These are phyloP conservation scores for Enteromius viviparus DNA, from an alignment of 2,797 vertebrate species.

Conservation along the genomic window DNA sequence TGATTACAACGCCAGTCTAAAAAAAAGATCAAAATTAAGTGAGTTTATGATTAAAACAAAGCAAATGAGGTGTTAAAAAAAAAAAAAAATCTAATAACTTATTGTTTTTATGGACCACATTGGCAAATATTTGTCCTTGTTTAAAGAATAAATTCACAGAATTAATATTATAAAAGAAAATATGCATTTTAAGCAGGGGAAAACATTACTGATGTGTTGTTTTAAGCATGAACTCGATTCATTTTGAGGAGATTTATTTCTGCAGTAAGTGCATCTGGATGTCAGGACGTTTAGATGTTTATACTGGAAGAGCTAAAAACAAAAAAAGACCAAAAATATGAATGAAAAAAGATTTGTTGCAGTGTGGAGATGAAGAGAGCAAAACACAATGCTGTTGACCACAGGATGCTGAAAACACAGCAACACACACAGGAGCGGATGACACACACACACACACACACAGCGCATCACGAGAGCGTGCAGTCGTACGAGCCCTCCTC, in stretches of 20 bases:
- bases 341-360: neutral
- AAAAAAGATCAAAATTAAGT: neutral
- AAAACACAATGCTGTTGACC: neutral
- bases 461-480: conserved; percentile 83
- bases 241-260: neutral
- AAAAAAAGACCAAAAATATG: neutral
- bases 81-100: too few relatives aligned
- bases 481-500: conserved; percentile 93
- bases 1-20: too few relatives aligned
- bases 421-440: neutral
- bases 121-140: neutral
- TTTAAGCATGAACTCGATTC: neutral
- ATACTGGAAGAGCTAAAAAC: neutral
- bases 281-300: neutral
- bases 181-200: too few relatives aligned
- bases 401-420: neutral
- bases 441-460: neutral
- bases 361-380: neutral
- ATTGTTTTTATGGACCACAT: neutral
- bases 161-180: too few relatives aligned
- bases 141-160: neutral
- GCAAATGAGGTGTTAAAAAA: too few relatives aligned
- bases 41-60: neutral
- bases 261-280: neutral
- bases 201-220: too few relatives aligned